Base-by-base conservation (phyloP, 2,113 vertebrate species). In the Himantopus leucocephalus region DNA sequence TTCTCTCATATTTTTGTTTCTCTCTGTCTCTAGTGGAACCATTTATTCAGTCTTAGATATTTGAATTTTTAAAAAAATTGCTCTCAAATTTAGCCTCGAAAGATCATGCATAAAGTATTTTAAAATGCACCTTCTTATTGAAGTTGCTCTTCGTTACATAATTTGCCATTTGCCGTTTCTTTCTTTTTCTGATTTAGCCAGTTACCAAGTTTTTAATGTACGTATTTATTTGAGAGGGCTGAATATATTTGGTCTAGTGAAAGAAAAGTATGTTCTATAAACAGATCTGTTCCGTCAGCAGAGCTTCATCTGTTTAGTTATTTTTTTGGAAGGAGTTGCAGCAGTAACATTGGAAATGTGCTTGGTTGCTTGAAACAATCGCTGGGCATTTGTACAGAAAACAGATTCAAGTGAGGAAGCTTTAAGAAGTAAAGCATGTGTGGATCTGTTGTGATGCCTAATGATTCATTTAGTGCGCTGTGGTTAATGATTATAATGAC, bases 231-330 rank as follows among this genome's bases (percentile, higher is more conserved):
- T 94, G 84, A 90, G 92, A 92, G 23, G 66, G 32, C 45, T 88
- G 86, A 95, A 95, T 91, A 95, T 94, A 96, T 96, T 95, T 96
- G 95, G 91, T 90, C 95, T 97, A 84, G 62, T 76, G 83, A 76
- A 94, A 97, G 91, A 90, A 89, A 92, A 93, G 77, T 85, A 80
- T 34, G 37, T 96, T 95, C 96, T 96, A 91, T 94, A 88, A 95
- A 93, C 95, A 97, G 92, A 93, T 96, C 91, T 95, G 82, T 93
- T 95, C 92, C 82, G 88, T 92, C 77, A 63, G 75, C 92, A 94
- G 75, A 85, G 76, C 90, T 97, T 95, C 91, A 93, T 97, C 93
- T 94, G 83, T 62, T 84, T 64, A n/a, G 83, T 63, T 72, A 67
- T 67, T 93, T 62, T 58, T 90, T 84, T 92, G 74, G 76, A 97